phyloP scores from a whole-genome alignment of 2,797 vertebrate species.

The Sebastes taczanowskii region DNA sequence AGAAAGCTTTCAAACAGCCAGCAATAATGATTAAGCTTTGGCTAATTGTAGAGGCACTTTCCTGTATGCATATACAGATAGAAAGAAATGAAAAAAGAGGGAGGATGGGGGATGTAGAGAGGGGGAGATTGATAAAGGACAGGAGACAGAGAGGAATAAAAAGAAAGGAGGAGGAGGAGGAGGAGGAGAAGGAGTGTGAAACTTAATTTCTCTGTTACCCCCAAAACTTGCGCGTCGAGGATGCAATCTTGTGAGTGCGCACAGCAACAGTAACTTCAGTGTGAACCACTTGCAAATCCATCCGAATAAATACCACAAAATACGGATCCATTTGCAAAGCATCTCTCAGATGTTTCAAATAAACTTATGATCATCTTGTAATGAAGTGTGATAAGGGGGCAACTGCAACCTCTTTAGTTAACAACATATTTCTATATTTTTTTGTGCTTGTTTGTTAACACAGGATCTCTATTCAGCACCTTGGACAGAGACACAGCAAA shows the following conservation, averaged over 20 bases:
- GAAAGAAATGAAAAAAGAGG: neutral
- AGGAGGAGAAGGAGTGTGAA: neutral
- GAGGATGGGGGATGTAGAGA: conserved; percentile 27
- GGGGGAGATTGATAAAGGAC: neutral
- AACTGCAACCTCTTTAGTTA: neutral
- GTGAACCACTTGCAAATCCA: neutral
- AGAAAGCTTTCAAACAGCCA: neutral
- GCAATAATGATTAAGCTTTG: neutral
- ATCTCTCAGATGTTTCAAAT: neutral
- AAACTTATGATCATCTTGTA: neutral
- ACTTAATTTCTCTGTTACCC: conserved; percentile 13
- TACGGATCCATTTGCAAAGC: neutral
- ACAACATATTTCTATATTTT: too few relatives aligned
- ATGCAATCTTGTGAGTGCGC: neutral
- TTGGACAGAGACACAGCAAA: conserved; percentile 56
- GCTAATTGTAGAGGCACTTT: neutral
- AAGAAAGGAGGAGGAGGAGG: too few relatives aligned
- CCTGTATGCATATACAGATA: neutral
- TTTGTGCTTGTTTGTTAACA: neutral
- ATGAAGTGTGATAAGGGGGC: neutral
- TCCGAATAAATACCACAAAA: neutral
- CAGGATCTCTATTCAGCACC: conserved; percentile 18
- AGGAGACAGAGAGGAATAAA: neutral
- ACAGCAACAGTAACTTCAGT: neutral
- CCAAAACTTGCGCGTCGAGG: conserved; percentile 1